Conservation (phyloP, 53 echinoderm and acorn worm species). For the Luidia sarsii region DNA sequence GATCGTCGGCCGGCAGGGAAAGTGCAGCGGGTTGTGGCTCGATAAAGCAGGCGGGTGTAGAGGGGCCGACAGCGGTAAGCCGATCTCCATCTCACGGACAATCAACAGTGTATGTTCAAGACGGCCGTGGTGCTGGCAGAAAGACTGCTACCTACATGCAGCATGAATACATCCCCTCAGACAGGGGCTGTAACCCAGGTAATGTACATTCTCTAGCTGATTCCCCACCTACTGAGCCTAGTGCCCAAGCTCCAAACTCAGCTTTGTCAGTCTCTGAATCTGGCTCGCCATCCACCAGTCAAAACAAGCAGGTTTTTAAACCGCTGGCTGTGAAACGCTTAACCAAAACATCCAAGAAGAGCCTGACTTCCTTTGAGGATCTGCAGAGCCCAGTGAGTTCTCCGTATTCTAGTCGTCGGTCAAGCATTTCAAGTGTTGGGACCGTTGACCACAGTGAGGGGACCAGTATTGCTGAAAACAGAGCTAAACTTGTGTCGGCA, state of each 20-base stretch:
- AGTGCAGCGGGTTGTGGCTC: too few species aligned
- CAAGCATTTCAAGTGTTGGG: slow-evolving; percentile 94
- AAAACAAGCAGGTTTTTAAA: slow-evolving; percentile 64
- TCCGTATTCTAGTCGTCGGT: slow-evolving; percentile 86
- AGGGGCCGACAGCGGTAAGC: not conserved
- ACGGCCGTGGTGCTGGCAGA: slow-evolving; percentile 10
- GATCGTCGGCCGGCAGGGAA: too few species aligned
- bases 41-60: not conserved
- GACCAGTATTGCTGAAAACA: slow-evolving; percentile 56
- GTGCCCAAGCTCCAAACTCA: slow-evolving; percentile 44
- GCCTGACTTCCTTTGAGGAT: slow-evolving; percentile 91
- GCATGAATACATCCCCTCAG: slow-evolving; percentile 37
- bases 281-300: slow-evolving; percentile 31
- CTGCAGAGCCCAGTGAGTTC: slow-evolving; percentile 87
- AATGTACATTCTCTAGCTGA: slow-evolving; percentile 40
- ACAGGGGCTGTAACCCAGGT: slow-evolving; percentile 32
- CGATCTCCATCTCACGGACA: slow-evolving; percentile 17
- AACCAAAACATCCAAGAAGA: slow-evolving; percentile 87
- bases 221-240: slow-evolving; percentile 29
- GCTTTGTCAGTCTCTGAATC: slow-evolving; percentile 19
- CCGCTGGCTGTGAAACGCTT: slow-evolving; percentile 86
- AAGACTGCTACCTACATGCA: slow-evolving; percentile 34
- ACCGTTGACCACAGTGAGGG: slow-evolving; percentile 73
- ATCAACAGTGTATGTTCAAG: slow-evolving; percentile 36
- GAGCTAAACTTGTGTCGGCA: slow-evolving; percentile 51